These are phyloP conservation scores for Incurvaria masculella DNA, from an alignment of 2,888 invertebrate species.

Conservation along the genomic window DNA sequence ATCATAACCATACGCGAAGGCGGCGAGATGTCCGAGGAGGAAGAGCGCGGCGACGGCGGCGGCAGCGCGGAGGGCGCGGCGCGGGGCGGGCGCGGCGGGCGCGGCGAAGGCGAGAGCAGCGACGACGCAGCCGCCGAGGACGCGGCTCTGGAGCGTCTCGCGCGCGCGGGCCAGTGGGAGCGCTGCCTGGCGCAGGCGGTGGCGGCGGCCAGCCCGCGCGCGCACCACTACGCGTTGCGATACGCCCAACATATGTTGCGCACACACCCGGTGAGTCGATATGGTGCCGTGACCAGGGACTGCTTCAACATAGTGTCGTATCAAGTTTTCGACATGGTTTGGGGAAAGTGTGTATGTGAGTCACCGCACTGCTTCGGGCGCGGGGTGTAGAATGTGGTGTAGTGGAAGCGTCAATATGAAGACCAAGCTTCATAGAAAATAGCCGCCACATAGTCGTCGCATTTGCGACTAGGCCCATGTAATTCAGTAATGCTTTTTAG, in stretches of 20 bases:
- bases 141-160: conserved; percentile 36
- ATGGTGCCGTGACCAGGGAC: too few relatives aligned
- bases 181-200: conserved; percentile 45
- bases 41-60: conserved; percentile 5
- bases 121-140: conserved; percentile 27
- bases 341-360: too few relatives aligned
- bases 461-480: too few relatives aligned
- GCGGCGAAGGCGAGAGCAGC: conserved; percentile 22
- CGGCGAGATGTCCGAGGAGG: neutral
- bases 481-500: too few relatives aligned
- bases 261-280: conserved; percentile 35
- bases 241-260: conserved; percentile 42
- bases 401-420: too few relatives aligned
- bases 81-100: conserved; percentile 16
- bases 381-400: too few relatives aligned
- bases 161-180: conserved; percentile 46
- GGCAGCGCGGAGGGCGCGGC: conserved; percentile 12
- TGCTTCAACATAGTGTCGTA: too few relatives aligned
- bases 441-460: too few relatives aligned
- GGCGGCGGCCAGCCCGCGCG: conserved; percentile 36
- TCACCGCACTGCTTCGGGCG: neutral
- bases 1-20: too few relatives aligned
- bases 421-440: too few relatives aligned
- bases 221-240: conserved; percentile 23
- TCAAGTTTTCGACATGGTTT: too few relatives aligned